Evolutionary conservation across 2,797 vertebrate species (phyloP).

Genomic region (Sphaeramia orbicularis): DNA sequence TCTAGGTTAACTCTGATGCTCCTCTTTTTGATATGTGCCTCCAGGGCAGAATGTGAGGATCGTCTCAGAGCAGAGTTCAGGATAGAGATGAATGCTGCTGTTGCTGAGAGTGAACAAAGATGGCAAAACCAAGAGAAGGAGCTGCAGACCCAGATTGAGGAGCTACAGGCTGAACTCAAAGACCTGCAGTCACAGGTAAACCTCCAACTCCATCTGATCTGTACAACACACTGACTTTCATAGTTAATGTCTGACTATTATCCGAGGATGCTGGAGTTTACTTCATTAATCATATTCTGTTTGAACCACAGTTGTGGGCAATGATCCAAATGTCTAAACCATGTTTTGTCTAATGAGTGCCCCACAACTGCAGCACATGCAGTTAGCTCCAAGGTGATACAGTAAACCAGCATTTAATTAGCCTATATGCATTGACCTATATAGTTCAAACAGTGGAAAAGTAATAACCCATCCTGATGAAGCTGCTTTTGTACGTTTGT

Average conservation of each 20-base stretch:
- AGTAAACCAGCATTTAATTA: background rate
- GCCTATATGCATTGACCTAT: background rate
- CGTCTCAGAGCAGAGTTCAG: slow-evolving; percentile 81
- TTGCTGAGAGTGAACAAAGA: slow-evolving; percentile 81
- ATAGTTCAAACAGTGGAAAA: background rate
- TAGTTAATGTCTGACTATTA: too few relatives aligned
- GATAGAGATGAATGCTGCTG: slow-evolving; percentile 84
- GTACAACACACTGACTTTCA: too few relatives aligned
- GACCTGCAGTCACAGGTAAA: slow-evolving; percentile 68
- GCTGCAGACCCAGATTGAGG: slow-evolving; percentile 83
- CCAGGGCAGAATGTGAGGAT: slow-evolving; percentile 85
- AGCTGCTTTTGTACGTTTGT: background rate
- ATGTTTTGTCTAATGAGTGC: background rate
- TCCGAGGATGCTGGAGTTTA: background rate
- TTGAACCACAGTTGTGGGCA: background rate
- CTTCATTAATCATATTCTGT: background rate
- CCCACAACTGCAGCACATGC: background rate
- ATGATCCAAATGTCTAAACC: background rate
- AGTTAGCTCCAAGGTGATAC: background rate
- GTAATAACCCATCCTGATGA: background rate
- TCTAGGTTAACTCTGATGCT: slow-evolving; percentile 43
- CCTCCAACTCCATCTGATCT: background rate
- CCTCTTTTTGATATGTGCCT: slow-evolving; percentile 50
- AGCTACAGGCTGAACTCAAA: slow-evolving; percentile 70
- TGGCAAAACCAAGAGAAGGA: slow-evolving; percentile 85